Evolutionary conservation across 2,113 vertebrate species (phyloP).

Genomic region (Carettochelys insculpta): DNA sequence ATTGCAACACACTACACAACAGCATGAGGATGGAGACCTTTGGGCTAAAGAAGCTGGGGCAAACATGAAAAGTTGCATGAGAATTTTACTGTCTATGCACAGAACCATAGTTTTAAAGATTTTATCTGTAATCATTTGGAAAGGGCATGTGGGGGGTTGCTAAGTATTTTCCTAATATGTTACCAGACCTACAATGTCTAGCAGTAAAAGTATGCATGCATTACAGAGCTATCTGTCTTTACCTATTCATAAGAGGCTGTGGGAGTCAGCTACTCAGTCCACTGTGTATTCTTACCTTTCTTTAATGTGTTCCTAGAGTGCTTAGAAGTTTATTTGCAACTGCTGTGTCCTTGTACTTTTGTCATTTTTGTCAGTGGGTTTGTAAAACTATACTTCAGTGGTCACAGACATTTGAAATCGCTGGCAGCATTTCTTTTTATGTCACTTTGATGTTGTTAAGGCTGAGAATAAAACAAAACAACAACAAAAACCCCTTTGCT

Average conservation of each 20-base stretch:
- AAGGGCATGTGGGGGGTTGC: background rate
- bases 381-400: slow-evolving; percentile 59
- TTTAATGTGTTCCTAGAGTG: slow-evolving; percentile 44
- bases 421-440: slow-evolving; percentile 39
- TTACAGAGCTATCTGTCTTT: background rate
- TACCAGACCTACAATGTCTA: rapidly evolving
- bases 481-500: slow-evolving; percentile 44
- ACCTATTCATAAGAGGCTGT: background rate
- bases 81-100: background rate
- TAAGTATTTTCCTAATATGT: background rate
- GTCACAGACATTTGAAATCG: slow-evolving; percentile 55
- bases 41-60: background rate
- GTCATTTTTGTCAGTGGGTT: slow-evolving; percentile 41
- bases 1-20: background rate
- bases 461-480: slow-evolving; percentile 42
- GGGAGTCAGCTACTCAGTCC: background rate
- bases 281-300: slow-evolving; percentile 44
- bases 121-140: background rate
- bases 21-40: background rate
- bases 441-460: slow-evolving; percentile 51
- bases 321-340: slow-evolving; percentile 59
- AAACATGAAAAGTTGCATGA: rapidly evolving
- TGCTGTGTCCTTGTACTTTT: slow-evolving; percentile 30
- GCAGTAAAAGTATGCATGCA: background rate
- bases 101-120: background rate